A percentile compares a stretch with the other conserved stretches of the same genome.
These are phyloP conservation scores for Phasianus colchicus DNA, from an alignment of 2,113 vertebrate species.

Conservation along the genomic window DNA sequence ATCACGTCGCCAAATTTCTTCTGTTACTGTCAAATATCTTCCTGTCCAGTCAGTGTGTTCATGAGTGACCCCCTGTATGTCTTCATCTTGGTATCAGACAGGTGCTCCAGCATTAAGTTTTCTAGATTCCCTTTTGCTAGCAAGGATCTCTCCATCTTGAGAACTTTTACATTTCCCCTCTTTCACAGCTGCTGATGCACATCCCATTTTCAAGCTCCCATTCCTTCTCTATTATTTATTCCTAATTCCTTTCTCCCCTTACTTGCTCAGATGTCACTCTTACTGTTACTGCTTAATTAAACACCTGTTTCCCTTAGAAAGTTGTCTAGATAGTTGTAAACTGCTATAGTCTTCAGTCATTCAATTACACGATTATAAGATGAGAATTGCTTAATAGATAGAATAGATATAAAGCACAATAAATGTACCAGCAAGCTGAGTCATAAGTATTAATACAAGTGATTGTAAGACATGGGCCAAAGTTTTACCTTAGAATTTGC, in stretches of 20 bases:
- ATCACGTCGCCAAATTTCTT: background rate
- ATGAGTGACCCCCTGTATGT: background rate
- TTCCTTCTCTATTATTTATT: background rate
- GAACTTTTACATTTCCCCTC: background rate
- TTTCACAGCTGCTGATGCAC: background rate
- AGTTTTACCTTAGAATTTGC: background rate
- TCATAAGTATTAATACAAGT: background rate
- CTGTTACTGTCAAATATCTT: background rate
- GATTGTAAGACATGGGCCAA: background rate
- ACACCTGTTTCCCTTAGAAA: background rate
- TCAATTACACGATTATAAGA: background rate
- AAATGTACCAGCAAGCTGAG: background rate
- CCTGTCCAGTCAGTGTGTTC: background rate
- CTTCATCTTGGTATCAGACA: background rate
- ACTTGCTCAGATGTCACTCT: background rate
- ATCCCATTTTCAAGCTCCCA: background rate
- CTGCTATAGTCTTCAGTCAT: background rate
- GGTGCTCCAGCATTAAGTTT: background rate
- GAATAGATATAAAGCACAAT: background rate
- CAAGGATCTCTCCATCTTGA: background rate
- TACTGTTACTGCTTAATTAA: background rate
- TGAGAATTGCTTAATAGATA: background rate
- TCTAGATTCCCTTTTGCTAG: background rate
- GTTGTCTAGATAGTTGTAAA: background rate
- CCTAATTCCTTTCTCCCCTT: background rate